Conservation (phyloP, 2,888 invertebrate genomes). For the Drosophila falleni region DNA sequence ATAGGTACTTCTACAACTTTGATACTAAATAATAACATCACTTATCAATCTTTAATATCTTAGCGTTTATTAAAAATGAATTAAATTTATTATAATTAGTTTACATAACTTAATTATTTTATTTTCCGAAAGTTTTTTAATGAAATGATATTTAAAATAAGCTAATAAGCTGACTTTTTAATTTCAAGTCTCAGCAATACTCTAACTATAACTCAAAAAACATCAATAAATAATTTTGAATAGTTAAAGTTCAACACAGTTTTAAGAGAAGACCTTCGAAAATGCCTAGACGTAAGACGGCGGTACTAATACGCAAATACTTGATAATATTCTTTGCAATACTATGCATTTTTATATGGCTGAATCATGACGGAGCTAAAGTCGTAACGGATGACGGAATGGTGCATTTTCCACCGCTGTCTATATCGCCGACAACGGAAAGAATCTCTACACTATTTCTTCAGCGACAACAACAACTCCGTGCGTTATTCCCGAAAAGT, state of each 20-base stretch:
- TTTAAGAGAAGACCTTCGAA: too few relatives aligned
- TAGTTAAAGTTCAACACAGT: neutral
- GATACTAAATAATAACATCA: too few relatives aligned
- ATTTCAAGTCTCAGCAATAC: neutral
- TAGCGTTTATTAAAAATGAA: too few relatives aligned
- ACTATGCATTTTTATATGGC: constrained; percentile 48
- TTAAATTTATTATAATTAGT: too few relatives aligned
- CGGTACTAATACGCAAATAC: constrained; percentile 32
- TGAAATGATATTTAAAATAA: too few relatives aligned
- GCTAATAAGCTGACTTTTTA: too few relatives aligned
- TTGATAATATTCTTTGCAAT: constrained; percentile 42
- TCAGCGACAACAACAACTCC: neutral
- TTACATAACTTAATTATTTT: too few relatives aligned
- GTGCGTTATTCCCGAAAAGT: neutral
- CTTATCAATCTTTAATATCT: too few relatives aligned
- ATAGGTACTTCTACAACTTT: too few relatives aligned
- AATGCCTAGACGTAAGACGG: constrained; percentile 33
- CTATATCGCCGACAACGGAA: neutral
- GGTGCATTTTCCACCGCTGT: neutral
- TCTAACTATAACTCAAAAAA: neutral
- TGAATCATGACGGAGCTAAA: constrained; percentile 13
- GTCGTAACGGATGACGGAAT: rapidly evolving
- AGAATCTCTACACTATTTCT: neutral
- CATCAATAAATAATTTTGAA: too few relatives aligned
- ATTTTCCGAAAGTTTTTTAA: too few relatives aligned